Percentiles rank a stretch among this genome's conserved stretches.
Conservation (phyloP, 2,113 vertebrate species). For the Rostratula benghalensis region DNA sequence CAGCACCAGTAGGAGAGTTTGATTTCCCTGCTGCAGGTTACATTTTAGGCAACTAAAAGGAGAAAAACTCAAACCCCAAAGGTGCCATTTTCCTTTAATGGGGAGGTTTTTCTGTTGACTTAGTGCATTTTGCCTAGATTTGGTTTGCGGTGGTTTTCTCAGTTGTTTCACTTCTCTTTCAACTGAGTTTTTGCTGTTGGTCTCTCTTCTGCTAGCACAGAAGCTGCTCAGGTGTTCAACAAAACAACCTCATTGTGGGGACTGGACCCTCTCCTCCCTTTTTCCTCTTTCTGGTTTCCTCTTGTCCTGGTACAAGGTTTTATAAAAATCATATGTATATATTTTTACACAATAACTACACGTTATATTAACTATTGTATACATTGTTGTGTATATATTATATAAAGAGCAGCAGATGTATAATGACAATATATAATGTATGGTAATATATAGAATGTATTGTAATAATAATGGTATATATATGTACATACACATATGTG, state of each 20-base stretch:
- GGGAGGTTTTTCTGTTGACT: not conserved
- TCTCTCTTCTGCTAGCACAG: not conserved
- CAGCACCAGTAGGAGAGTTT: not conserved
- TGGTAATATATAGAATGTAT: not conserved
- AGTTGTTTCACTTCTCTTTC: not conserved
- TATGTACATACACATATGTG: too few relatives aligned
- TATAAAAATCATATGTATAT: not conserved
- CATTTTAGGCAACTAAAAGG: not conserved
- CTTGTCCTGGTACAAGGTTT: not conserved
- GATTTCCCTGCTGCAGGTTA: not conserved
- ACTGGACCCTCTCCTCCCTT: not conserved
- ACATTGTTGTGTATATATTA: not conserved
- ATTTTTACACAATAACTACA: not conserved
- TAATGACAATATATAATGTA: not conserved
- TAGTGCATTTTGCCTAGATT: not conserved
- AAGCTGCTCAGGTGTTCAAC: not conserved
- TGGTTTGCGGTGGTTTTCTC: not conserved
- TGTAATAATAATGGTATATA: not conserved
- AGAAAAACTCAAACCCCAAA: not conserved
- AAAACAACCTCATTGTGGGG: not conserved
- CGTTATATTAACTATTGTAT: not conserved
- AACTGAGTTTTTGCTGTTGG: not conserved
- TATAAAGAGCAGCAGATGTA: not conserved
- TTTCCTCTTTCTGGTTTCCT: not conserved
- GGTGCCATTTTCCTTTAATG: not conserved